Evolutionary conservation across 2,888 invertebrate species (phyloP).

Genomic region (Cheilosia urbana): DNA sequence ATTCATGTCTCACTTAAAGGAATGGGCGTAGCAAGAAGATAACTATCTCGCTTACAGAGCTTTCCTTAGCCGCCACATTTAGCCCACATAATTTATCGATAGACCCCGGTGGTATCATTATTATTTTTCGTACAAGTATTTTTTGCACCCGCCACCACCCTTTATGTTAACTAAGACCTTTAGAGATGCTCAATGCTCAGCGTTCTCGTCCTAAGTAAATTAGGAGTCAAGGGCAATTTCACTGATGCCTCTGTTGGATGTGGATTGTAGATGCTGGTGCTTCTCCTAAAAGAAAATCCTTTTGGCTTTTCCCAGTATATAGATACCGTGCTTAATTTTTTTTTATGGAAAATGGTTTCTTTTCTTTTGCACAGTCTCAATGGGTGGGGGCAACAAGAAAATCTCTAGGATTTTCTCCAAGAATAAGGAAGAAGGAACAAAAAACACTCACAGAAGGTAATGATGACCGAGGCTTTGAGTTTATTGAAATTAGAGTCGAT

Average conservation of each 20-base stretch:
- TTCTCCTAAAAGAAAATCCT: slow-evolving; percentile 50
- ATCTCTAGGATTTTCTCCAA: slow-evolving; percentile 22
- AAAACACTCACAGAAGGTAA: slow-evolving; percentile 36
- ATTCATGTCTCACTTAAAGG: slow-evolving; percentile 12
- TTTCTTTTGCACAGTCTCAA: neutral
- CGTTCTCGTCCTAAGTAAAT: slow-evolving; percentile 63
- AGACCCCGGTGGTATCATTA: slow-evolving; percentile 19
- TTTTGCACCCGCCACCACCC: neutral
- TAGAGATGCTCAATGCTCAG: slow-evolving; percentile 42
- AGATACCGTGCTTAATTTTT: slow-evolving; percentile 56
- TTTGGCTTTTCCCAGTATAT: slow-evolving; percentile 42
- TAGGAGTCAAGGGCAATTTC: slow-evolving; percentile 70
- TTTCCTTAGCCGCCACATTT: neutral
- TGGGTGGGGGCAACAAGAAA: slow-evolving; percentile 29
- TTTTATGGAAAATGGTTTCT: neutral
- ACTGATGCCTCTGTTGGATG: slow-evolving; percentile 47
- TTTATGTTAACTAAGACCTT: slow-evolving; percentile 25
- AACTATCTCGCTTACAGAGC: neutral
- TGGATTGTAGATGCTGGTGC: slow-evolving; percentile 8
- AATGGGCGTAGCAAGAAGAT: slow-evolving; percentile 3
- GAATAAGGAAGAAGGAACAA: slow-evolving; percentile 29
- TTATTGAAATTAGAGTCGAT: slow-evolving; percentile 61
- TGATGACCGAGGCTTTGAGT: slow-evolving; percentile 52
- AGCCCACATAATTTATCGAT: slow-evolving; percentile 40
- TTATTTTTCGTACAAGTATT: neutral